phyloP scores from a whole-genome alignment of 2,797 vertebrate species.

The Linurgus olivaceus region DNA sequence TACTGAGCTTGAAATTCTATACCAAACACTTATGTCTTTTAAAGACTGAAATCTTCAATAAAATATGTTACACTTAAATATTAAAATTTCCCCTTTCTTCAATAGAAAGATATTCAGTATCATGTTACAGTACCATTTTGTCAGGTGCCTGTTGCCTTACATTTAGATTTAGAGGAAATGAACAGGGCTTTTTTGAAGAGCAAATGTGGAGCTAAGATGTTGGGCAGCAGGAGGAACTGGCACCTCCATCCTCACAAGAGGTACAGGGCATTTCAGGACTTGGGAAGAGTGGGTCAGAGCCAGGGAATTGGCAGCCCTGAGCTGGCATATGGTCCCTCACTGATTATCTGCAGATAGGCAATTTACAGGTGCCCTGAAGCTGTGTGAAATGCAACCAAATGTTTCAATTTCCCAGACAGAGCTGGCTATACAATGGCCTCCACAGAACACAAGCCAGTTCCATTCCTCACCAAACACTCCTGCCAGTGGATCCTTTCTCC shows the following conservation, averaged over 20 bases:
- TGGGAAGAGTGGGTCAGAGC: neutral
- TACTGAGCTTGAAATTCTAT: conserved; percentile 31
- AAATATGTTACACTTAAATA: neutral
- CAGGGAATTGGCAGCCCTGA: neutral
- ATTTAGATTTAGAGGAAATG: neutral
- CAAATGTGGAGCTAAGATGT: neutral
- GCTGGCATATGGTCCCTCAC: neutral
- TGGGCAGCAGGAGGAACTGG: neutral
- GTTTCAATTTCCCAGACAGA: neutral
- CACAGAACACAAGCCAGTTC: neutral
- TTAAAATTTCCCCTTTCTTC: conserved; percentile 30
- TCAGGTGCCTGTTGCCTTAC: neutral
- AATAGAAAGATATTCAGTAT: neutral
- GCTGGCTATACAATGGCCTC: neutral
- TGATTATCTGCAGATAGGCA: neutral
- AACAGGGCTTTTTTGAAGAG: neutral
- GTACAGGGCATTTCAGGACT: neutral
- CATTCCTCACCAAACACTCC: neutral
- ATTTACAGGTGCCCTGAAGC: conserved; percentile 7
- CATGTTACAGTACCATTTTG: neutral
- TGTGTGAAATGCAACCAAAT: neutral
- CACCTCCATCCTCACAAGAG: neutral
- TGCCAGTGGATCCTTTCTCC: neutral
- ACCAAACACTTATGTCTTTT: conserved; percentile 30
- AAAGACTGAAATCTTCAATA: conserved; percentile 51